Conservation (phyloP, 1,140 invertebrate species). For the Dufourea novaeangliae region DNA sequence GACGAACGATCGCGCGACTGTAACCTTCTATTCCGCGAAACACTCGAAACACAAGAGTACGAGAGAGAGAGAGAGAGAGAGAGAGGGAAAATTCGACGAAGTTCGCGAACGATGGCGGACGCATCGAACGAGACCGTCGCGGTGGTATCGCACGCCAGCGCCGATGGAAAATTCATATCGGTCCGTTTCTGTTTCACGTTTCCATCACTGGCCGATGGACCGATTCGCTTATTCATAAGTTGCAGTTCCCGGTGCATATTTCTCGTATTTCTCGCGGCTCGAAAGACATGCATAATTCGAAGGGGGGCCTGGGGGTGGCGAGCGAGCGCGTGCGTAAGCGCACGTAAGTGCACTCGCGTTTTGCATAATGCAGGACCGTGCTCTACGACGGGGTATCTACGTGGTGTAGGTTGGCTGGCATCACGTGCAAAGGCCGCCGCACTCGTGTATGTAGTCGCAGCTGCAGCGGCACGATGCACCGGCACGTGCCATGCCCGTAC, state of each 20-base stretch:
- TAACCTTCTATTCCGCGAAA: too few relatives aligned
- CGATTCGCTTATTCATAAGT: conserved; percentile 17
- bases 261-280: neutral
- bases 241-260: neutral
- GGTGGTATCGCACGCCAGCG: too few relatives aligned
- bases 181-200: conserved; percentile 14
- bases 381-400: too few relatives aligned
- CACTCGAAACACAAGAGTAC: too few relatives aligned
- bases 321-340: neutral
- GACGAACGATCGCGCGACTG: too few relatives aligned
- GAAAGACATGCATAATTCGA: neutral
- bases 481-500: neutral
- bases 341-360: neutral
- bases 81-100: too few relatives aligned
- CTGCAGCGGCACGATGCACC: neutral
- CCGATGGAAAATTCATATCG: conserved; percentile 51
- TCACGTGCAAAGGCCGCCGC: conserved; percentile 5
- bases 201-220: conserved; percentile 7
- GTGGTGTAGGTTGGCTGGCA: neutral
- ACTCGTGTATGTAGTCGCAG: neutral
- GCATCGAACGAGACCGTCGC: too few relatives aligned
- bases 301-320: too few relatives aligned
- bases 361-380: conserved; percentile 2
- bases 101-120: too few relatives aligned
- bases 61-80: too few relatives aligned